These are phyloP conservation scores for Liparis tanakae DNA, from an alignment of 2,797 vertebrate species.

Conservation along the genomic window DNA sequence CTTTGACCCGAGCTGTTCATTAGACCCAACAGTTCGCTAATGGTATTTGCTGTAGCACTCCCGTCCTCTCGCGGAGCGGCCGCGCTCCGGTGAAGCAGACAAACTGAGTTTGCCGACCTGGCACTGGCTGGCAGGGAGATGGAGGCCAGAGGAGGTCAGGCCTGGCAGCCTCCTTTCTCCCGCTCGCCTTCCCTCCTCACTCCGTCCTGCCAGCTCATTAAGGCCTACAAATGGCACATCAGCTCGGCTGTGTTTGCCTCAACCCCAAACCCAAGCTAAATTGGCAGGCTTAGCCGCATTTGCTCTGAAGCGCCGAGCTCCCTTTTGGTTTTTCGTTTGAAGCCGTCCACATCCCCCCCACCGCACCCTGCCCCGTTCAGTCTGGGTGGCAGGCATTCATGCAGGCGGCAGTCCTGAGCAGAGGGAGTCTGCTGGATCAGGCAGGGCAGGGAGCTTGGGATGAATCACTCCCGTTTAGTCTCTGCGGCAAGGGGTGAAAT, in stretches of 20 bases:
- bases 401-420: conserved; percentile 89
- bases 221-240: conserved; percentile 91
- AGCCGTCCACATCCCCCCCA: conserved; percentile 74
- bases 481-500: conserved; percentile 95
- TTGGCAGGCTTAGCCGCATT: conserved; percentile 91
- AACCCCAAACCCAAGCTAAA: conserved; percentile 88
- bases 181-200: conserved; percentile 62
- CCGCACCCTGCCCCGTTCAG: conserved; percentile 78
- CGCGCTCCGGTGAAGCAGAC: conserved; percentile 72
- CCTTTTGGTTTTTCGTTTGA: conserved; percentile 89
- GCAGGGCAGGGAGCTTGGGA: conserved; percentile 89
- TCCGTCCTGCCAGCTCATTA: conserved; percentile 90
- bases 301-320: conserved; percentile 89
- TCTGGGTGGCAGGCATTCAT: conserved; percentile 79
- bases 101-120: conserved; percentile 69
- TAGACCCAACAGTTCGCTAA: conserved; percentile 77
- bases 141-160: conserved; percentile 74
- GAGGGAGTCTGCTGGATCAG: conserved; percentile 91
- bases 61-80: conserved; percentile 58
- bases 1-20: conserved; percentile 72
- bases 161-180: conserved; percentile 72
- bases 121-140: conserved; percentile 67
- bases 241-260: conserved; percentile 84
- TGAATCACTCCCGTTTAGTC: conserved; percentile 94
- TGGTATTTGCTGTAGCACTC: conserved; percentile 75